Conservation (phyloP, 35 echinoderm and acorn worm genomes). For the Eucidaris tribuloides region DNA sequence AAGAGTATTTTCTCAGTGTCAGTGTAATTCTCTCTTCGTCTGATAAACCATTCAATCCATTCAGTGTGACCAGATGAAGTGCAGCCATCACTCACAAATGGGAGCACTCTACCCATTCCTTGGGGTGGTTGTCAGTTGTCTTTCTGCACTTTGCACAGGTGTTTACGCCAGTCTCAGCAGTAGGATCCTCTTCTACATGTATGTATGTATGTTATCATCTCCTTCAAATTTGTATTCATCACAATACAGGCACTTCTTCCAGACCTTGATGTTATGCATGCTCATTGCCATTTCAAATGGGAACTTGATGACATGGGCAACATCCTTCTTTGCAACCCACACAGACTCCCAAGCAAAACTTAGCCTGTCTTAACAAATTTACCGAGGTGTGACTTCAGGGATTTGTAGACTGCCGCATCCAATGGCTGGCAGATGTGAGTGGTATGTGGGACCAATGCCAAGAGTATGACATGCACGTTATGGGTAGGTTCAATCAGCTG, state of each 20-base stretch:
- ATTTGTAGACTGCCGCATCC: constrained; percentile 32
- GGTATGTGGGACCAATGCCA: constrained; percentile 17
- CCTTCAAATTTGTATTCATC: too few relatives aligned
- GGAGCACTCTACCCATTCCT: too few relatives aligned
- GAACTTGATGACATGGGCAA: not conserved
- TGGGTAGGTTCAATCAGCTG: too few relatives aligned
- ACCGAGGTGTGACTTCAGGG: constrained; percentile 3
- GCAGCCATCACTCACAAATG: not conserved
- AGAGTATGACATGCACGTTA: not conserved
- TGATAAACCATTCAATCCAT: not conserved
- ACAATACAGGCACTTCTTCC: too few relatives aligned
- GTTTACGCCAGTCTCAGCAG: too few relatives aligned
- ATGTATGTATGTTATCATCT: too few relatives aligned
- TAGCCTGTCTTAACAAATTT: constrained; percentile 20
- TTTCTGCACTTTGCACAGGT: too few relatives aligned
- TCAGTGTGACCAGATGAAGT: not conserved
- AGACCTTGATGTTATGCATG: too few relatives aligned
- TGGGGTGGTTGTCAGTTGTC: too few relatives aligned
- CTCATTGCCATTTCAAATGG: too few relatives aligned
- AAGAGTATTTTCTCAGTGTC: not conserved
- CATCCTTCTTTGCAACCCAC: constrained; percentile 19
- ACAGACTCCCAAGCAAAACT: not conserved
- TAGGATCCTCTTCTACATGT: too few relatives aligned
- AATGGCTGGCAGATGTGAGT: constrained; percentile 27
- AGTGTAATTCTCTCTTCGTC: constrained; percentile 2